These are phyloP conservation scores for Epicampocera succincta DNA, from an alignment of 2,888 invertebrate genomes.

Conservation along the genomic window DNA sequence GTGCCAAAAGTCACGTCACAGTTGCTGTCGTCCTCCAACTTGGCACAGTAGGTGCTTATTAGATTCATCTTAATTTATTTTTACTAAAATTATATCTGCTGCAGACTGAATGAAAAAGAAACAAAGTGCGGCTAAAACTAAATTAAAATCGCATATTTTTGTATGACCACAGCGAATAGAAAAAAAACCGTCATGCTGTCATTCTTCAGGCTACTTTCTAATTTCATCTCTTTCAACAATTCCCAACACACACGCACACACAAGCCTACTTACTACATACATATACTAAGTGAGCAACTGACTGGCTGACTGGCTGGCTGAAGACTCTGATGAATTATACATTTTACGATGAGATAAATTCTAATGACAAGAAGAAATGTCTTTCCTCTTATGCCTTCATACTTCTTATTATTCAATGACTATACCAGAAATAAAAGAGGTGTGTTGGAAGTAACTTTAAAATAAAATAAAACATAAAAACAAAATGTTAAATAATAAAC, in stretches of 20 bases:
- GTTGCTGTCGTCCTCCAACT: conserved; percentile 48
- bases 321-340: conserved; percentile 66
- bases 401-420: conserved; percentile 4
- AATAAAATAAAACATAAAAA: conserved; percentile 25
- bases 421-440: conserved; percentile 24
- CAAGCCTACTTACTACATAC: too few species aligned
- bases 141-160: conserved; percentile 65
- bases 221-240: conserved; percentile 58
- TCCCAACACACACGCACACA: conserved; percentile 1
- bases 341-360: conserved; percentile 66
- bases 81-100: conserved; percentile 31
- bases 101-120: not conserved
- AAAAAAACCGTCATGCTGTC: conserved; percentile 50
- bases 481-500: conserved; percentile 18
- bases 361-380: conserved; percentile 64
- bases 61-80: conserved; percentile 19
- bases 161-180: not conserved
- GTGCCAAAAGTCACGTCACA: conserved; percentile 57
- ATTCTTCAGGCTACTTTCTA: conserved; percentile 68
- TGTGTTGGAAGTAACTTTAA: conserved; percentile 26
- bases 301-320: conserved; percentile 19
- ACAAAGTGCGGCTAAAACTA: conserved; percentile 54
- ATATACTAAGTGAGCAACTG: not conserved
- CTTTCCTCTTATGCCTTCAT: not conserved
- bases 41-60: conserved; percentile 67